Conservation (phyloP, 2,888 invertebrate genomes). For the Lithophane leautieri region DNA sequence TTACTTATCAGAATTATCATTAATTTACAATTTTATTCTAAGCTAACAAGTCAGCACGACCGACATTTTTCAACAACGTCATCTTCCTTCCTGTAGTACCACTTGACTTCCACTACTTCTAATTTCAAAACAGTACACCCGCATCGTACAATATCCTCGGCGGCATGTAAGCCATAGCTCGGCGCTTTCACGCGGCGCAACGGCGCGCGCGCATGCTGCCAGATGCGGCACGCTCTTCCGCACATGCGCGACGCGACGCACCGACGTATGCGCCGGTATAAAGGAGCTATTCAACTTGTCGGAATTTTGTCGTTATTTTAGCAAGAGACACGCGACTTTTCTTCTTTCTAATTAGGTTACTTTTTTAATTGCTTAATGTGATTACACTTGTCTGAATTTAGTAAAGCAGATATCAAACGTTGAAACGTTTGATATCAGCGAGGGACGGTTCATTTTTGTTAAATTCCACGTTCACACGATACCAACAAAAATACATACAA, state of each 20-base stretch:
- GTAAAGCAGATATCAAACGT: not conserved
- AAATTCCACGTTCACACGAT: not conserved
- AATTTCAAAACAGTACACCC: slow-evolving; percentile 39
- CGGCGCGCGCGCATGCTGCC: slow-evolving; percentile 66
- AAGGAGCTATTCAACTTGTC: slow-evolving; percentile 4
- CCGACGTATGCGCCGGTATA: slow-evolving; percentile 27
- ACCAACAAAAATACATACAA: not conserved
- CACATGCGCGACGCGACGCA: slow-evolving; percentile 52
- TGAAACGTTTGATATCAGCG: too few relatives aligned
- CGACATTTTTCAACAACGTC: not conserved
- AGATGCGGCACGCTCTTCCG: slow-evolving; percentile 78
- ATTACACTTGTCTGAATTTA: not conserved
- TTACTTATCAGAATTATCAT: not conserved
- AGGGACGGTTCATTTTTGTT: not conserved
- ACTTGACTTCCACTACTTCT: slow-evolving; percentile 20
- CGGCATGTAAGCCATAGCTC: slow-evolving; percentile 53
- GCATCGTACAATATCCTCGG: slow-evolving; percentile 22
- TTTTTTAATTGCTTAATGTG: not conserved
- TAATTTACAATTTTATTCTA: not conserved
- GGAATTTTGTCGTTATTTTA: not conserved
- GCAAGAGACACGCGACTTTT: not conserved
- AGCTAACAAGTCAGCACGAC: too few relatives aligned
- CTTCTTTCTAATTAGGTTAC: not conserved
- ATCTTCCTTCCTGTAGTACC: not conserved
- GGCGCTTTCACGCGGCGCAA: slow-evolving; percentile 44